Evolutionary conservation across 2,888 invertebrate genomes (phyloP).

Genomic region (Acanthoscelides obtectus): DNA sequence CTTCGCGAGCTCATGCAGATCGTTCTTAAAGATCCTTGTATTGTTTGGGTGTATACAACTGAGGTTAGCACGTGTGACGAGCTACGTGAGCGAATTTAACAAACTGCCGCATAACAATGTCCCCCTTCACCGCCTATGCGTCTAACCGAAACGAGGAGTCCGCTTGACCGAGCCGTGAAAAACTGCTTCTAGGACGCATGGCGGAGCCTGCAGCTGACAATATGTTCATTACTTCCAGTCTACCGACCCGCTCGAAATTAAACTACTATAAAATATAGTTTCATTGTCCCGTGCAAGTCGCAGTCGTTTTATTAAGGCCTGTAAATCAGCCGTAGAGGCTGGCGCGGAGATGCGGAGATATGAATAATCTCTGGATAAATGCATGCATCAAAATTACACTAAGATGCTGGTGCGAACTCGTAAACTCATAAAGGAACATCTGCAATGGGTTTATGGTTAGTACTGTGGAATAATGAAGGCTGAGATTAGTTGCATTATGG

Average conservation of each 20-base stretch:
- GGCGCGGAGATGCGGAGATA: background rate
- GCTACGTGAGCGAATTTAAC: too few relatives aligned
- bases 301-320: background rate
- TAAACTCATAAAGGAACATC: background rate
- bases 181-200: too few relatives aligned
- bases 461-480: background rate
- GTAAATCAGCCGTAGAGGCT: background rate
- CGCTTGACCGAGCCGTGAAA: too few relatives aligned
- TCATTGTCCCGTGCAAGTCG: background rate
- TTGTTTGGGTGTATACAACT: too few relatives aligned
- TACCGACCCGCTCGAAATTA: background rate
- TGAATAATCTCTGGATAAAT: background rate
- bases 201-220: constrained; percentile 2
- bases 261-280: background rate
- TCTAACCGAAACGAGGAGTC: too few relatives aligned
- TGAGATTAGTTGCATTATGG: background rate
- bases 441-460: background rate
- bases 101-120: too few relatives aligned
- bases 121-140: too few relatives aligned
- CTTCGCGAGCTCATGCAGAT: too few relatives aligned
- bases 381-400: background rate
- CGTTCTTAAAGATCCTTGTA: too few relatives aligned
- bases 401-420: background rate
- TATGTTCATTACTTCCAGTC: constrained; percentile 3
- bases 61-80: too few relatives aligned